Conservation (phyloP, 1,140 invertebrate genomes). For the Triops longicaudatus region DNA sequence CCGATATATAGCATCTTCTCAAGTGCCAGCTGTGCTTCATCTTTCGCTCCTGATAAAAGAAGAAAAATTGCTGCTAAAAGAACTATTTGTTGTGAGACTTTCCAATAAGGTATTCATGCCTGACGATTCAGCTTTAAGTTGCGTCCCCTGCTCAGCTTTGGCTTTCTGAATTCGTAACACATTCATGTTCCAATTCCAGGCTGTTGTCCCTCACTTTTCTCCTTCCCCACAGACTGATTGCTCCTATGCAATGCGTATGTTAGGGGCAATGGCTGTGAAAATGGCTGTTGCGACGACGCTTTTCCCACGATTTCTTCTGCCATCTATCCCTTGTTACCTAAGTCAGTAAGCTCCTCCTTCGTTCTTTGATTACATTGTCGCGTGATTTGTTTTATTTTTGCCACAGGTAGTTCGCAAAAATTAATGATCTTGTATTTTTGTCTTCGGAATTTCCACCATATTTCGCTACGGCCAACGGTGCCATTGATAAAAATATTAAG, state of each 20-base stretch:
- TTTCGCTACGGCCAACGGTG: too few relatives aligned
- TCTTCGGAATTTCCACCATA: too few relatives aligned
- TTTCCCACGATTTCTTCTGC: background rate
- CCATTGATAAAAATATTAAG: too few relatives aligned
- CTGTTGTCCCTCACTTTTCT: background rate
- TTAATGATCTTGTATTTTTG: too few relatives aligned
- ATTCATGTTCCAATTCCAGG: background rate
- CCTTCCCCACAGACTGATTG: background rate
- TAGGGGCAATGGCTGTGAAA: background rate
- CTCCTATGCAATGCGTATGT: background rate
- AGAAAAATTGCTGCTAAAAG: background rate
- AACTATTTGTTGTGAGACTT: background rate
- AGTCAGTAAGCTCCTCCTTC: background rate
- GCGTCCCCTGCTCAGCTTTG: background rate
- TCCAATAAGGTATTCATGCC: background rate
- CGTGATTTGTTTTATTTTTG: too few relatives aligned
- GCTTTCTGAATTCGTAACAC: background rate
- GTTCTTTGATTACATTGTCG: too few relatives aligned
- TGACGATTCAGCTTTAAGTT: background rate
- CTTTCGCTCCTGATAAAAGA: background rate
- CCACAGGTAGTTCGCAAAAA: too few relatives aligned
- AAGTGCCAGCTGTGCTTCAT: background rate
- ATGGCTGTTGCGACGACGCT: background rate
- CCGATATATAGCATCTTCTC: conserved; percentile 11
- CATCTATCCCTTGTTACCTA: background rate